These are phyloP conservation scores for Triplophysa tibetana DNA, from an alignment of 2,113 vertebrate genomes.

Conservation along the genomic window DNA sequence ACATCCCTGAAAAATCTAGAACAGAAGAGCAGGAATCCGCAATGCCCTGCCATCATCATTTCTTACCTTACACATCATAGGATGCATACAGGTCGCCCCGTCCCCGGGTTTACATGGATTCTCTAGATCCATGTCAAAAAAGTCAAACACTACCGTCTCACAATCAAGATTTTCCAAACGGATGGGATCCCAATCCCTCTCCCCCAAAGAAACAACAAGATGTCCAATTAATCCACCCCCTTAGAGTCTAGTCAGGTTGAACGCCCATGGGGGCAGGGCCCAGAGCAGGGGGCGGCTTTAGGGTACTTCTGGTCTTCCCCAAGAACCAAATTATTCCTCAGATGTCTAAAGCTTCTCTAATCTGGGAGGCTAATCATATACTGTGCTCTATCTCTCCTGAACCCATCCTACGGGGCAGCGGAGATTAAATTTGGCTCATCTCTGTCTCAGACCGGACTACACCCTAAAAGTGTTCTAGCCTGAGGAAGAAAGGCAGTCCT, in stretches of 20 bases:
- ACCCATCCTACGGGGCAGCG: slow-evolving; percentile 64
- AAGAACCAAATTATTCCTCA: slow-evolving; percentile 60
- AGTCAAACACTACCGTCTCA: slow-evolving; percentile 1
- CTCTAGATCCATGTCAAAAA: slow-evolving; percentile 1
- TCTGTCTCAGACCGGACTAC: slow-evolving; percentile 13
- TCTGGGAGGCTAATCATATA: slow-evolving; percentile 64
- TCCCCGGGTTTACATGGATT: background rate
- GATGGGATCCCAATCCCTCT: background rate
- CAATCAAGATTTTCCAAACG: background rate
- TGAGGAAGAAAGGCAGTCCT: background rate
- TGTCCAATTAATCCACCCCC: slow-evolving; percentile 63
- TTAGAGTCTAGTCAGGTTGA: slow-evolving; percentile 71
- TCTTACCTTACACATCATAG: slow-evolving; percentile 54
- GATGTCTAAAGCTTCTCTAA: slow-evolving; percentile 68
- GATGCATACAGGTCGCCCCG: slow-evolving; percentile 24
- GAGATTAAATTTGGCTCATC: slow-evolving; percentile 65
- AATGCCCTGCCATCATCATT: background rate
- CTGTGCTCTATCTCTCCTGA: slow-evolving; percentile 44
- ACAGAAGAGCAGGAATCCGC: background rate
- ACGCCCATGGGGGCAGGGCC: slow-evolving; percentile 36
- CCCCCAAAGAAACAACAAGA: slow-evolving; percentile 34
- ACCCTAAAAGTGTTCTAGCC: background rate
- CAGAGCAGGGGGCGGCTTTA: background rate
- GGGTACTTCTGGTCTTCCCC: slow-evolving; percentile 44
- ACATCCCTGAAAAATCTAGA: background rate